Conservation (phyloP, 2,113 vertebrate species). For the Abramis brama region DNA sequence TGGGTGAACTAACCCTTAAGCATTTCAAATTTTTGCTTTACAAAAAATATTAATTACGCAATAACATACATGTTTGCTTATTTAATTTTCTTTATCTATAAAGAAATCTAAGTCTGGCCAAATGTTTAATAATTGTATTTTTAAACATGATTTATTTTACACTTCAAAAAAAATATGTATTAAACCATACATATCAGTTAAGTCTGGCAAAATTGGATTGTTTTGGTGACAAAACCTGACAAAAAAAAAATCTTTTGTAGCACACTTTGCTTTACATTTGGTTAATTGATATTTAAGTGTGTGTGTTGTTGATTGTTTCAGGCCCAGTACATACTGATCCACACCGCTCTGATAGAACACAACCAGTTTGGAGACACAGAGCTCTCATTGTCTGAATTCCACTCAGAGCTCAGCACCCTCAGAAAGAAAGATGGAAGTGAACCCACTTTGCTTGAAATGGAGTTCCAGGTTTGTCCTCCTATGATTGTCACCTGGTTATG, state of each 20-base stretch:
- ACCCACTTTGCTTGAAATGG: conserved; percentile 81
- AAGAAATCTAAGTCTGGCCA: no score
- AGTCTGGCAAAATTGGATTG: background rate
- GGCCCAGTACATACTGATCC: conserved; percentile 97
- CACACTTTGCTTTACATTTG: background rate
- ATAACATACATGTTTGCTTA: no score
- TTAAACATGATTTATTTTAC: background rate
- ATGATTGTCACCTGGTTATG: background rate
- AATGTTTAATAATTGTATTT: background rate
- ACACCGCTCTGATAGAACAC: conserved; percentile 92
- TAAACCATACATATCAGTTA: no score
- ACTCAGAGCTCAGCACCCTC: conserved; percentile 77
- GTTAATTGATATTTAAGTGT: background rate
- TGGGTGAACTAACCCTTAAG: no score
- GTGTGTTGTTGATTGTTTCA: conserved; percentile 56
- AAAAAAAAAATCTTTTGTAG: background rate
- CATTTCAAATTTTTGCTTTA: no score
- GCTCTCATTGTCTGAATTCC: conserved; percentile 82
- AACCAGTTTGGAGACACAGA: conserved; percentile 96
- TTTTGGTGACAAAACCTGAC: background rate
- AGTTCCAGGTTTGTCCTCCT: conserved; percentile 85
- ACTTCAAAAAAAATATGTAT: background rate
- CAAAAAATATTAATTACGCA: no score
- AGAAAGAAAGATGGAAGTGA: conserved; percentile 79
- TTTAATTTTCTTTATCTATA: no score